phyloP scores from a whole-genome alignment of 1,140 invertebrate genomes.

The Ceratosolen solmsi region DNA sequence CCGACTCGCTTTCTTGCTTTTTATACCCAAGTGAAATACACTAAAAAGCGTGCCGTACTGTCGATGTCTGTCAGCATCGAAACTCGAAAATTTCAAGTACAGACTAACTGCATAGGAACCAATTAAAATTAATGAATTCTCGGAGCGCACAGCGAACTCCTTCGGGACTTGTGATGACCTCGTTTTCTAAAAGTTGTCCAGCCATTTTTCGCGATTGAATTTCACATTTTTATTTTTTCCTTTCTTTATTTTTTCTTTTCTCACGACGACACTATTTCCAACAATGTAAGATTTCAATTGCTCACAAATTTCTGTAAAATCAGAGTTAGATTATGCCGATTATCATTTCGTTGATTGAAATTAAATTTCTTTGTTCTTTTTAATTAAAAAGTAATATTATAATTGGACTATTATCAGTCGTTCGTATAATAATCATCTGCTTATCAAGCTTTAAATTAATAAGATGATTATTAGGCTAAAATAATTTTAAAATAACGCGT shows the following conservation, averaged over 20 bases:
- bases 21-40: background rate
- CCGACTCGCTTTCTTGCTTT: background rate
- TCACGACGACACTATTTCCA: background rate
- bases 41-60: conserved; percentile 8
- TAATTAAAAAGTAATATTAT: conserved; percentile 11
- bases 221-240: conserved; percentile 4
- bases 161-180: conserved; percentile 44
- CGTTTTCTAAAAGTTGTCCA: conserved; percentile 25
- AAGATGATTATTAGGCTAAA: too few relatives aligned
- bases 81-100: conserved; percentile 37
- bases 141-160: background rate
- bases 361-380: conserved; percentile 5
- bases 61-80: conserved; percentile 22
- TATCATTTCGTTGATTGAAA: conserved; percentile 17
- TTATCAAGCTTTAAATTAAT: too few relatives aligned
- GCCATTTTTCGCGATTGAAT: background rate
- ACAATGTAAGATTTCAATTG: background rate
- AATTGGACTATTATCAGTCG: background rate
- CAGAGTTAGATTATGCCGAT: background rate
- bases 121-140: conserved; percentile 51
- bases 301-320: conserved; percentile 9
- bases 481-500: too few relatives aligned
- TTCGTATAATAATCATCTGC: background rate
- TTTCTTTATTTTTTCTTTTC: background rate
- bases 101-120: background rate